Evolutionary conservation across 2,797 vertebrate species (phyloP), one percentile per base, ranked within the genome.

Genomic region (Pagetopsis macropterus): DNA sequence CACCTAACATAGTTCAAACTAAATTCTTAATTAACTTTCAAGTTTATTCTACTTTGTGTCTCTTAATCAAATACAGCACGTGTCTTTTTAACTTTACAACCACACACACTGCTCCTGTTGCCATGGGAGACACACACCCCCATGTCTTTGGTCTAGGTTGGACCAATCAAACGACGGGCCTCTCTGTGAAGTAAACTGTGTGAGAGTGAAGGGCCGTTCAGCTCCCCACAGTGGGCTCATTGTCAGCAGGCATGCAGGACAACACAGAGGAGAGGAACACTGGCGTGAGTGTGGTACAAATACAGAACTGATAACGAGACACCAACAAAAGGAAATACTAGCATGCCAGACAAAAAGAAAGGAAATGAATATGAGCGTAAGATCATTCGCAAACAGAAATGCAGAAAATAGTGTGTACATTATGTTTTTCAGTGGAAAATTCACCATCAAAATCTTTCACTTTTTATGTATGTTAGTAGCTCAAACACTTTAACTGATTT

Each of bases 191-290:
- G 66, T 74, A 57, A 85, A 81, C 61, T 81, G 76, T 80, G 84
- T 69, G 80, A 85, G 68, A 79, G 73, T 49, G 81, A 79, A 79
- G 74, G 81, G 37, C 64, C 66, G 61, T 64, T 86, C 27, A 69
- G 60, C 67, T 81, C 73, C 70, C 81, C n/a, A 91, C 90, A 91
- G 80, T 88, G 78, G 86, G 75, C 69, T 80, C 88, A 82, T 90
- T 92, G 89, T 91, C 76, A 78, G 75, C 84, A 89, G 85, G 89
- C 82, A 82, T 75, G 73, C 50, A 43, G n/a, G 66, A 83, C 57
- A 70, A 85, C 75, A 80, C 57, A 77, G 52, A 75, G 60, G 41
- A 84, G 33, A 65, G 65, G 64, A 82, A 81, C 64, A 52, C 2
- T 41, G 41, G 63, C 67, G 46, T 52, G 61, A 37, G 62, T 56